phyloP scores from a whole-genome alignment of 1,140 invertebrate species.

The Heliconius melpomene region DNA sequence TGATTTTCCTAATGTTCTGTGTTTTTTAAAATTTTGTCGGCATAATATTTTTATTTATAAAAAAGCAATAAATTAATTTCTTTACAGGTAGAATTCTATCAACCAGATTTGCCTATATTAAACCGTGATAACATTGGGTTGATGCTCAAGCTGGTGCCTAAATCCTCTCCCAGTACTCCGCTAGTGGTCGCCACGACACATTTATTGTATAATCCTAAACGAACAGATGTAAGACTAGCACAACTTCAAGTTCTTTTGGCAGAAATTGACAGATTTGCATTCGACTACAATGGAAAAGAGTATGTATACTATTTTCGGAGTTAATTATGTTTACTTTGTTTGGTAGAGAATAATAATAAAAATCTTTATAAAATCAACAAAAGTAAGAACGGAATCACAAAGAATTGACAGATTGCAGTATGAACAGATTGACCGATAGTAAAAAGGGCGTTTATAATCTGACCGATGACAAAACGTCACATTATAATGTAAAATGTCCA shows the following conservation, averaged over 20 bases:
- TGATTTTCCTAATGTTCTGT: no score
- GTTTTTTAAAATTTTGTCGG: no score
- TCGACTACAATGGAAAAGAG: conserved; percentile 65
- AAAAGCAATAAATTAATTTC: not conserved
- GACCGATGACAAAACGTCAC: no score
- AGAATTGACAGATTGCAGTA: no score
- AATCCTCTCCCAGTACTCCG: conserved; percentile 71
- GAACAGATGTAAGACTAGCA: conserved; percentile 93
- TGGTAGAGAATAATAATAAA: not conserved
- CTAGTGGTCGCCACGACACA: conserved; percentile 95
- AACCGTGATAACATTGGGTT: conserved; percentile 94
- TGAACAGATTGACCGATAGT: no score
- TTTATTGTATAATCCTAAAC: conserved; percentile 94
- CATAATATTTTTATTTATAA: no score
- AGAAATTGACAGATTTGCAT: conserved; percentile 91
- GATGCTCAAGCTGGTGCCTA: conserved; percentile 87
- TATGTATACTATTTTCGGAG: conserved; percentile 41
- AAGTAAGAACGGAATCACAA: no score
- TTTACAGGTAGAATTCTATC: conserved; percentile 81
- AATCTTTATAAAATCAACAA: no score
- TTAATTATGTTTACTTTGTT: not conserved
- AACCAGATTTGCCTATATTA: conserved; percentile 82
- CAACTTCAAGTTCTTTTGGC: conserved; percentile 91
- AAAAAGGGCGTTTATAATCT: no score
- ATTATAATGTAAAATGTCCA: no score